Evolutionary conservation across 2,113 vertebrate species (phyloP), one percentile per base, ranked within the genome.

Genomic region (Phalacrocorax brasilianus): DNA sequence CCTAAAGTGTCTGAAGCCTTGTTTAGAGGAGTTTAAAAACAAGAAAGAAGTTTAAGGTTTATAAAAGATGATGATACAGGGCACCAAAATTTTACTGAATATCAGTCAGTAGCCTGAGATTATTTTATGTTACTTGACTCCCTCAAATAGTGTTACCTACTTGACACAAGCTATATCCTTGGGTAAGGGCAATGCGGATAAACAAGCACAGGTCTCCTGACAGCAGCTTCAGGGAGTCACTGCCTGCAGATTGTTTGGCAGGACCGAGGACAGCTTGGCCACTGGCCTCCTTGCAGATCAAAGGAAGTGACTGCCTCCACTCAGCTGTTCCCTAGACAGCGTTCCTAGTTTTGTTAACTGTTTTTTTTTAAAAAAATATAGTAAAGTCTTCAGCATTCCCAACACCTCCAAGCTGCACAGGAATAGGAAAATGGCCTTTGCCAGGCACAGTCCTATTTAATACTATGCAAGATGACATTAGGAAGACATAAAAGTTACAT

Each of bases 391-490:
- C 13, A 77, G 35, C 6, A 65, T 77, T 91, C 32, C 21, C 65
- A 84, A n/a, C 6, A 76, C 9, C 75, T 73, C 26, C 33, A 80
- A 23, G 30, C 7, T 53, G 12, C 50, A 77, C 11, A 61, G 13
- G 8, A 65, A 72, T 1, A 47, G 18, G 33, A 68, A 42, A 80
- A 26, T 1, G 1, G 24, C 12, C 26, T 73, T 73, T 47, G 11
- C 9, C 79, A 72, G 67, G 55, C 17, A 53, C 5, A 58, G 18
- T 23, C 53, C 53, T 61, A 65, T 21, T 65, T 73, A 68, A 65
- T n/a, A 26, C 4, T 38, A 61, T 0, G 0, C 22, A 70, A 79
- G 8, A 47, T 18, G 14, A 32, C 30, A 35, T 17, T 8, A 62
- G 14, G 17, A 68, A 3, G 9, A 40, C 22, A 63, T 22, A 26